Percentiles rank a stretch among this genome's conserved stretches.
phyloP scores from a whole-genome alignment of 1,140 invertebrate genomes.

The Campodea augens region DNA sequence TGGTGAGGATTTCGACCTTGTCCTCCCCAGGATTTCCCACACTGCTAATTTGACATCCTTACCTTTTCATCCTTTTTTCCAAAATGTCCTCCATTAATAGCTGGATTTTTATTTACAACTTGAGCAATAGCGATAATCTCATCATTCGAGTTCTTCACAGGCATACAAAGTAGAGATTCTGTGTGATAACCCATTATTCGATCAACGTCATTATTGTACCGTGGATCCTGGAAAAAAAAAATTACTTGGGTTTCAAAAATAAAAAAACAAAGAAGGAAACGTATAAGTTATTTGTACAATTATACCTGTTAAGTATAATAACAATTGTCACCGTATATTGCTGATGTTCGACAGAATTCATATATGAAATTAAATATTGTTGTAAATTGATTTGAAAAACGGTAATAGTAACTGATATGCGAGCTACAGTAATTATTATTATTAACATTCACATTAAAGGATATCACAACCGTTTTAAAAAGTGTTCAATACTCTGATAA shows the following conservation, averaged over 20 bases:
- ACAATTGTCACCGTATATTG: background rate
- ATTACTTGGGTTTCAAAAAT: background rate
- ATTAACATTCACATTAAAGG: no score
- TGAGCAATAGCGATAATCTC: conserved; percentile 30
- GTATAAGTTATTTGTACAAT: background rate
- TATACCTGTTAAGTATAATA: background rate
- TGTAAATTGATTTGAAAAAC: background rate
- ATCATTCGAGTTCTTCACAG: conserved; percentile 24
- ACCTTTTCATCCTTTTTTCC: conserved; percentile 28
- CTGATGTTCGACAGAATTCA: background rate
- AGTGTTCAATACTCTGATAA: no score
- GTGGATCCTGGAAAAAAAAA: conserved; percentile 21
- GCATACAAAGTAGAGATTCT: conserved; percentile 28
- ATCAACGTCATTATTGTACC: conserved; percentile 29
- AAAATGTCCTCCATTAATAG: conserved; percentile 22
- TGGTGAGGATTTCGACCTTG: background rate
- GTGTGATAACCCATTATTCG: conserved; percentile 27
- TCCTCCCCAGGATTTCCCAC: no score
- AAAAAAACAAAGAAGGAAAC: no score
- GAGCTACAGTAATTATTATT: no score
- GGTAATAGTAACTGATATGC: background rate
- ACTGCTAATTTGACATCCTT: conserved; percentile 8
- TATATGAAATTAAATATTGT: background rate
- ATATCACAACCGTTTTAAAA: no score
- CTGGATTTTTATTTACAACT: conserved; percentile 27